Conservation (phyloP, 2,888 invertebrate genomes). For the Scotopteryx bipunctaria region DNA sequence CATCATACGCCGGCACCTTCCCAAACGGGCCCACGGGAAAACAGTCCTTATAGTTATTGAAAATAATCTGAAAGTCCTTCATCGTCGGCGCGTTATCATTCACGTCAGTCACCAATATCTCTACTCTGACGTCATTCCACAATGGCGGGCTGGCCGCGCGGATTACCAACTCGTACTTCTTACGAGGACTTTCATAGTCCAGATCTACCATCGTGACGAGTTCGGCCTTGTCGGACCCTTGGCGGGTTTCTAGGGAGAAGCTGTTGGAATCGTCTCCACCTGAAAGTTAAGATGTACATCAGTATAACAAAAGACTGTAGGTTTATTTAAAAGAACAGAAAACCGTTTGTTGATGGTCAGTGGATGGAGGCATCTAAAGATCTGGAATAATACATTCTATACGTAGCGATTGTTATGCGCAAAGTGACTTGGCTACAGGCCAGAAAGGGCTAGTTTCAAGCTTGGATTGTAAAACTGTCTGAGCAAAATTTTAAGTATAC, state of each 20-base stretch:
- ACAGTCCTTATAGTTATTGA: conserved; percentile 97
- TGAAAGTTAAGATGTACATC: conserved; percentile 4
- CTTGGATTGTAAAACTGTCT: too few species aligned
- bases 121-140: conserved; percentile 94
- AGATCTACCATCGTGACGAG: conserved; percentile 94
- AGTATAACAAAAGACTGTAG: too few species aligned
- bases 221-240: conserved; percentile 93
- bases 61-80: conserved; percentile 95
- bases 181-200: conserved; percentile 97
- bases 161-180: conserved; percentile 94
- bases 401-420: too few species aligned
- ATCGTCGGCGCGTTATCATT: conserved; percentile 97
- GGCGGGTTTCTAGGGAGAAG: conserved; percentile 91
- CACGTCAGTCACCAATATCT: conserved; percentile 94
- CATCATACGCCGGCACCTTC: conserved; percentile 95
- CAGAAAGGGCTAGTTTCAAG: too few species aligned
- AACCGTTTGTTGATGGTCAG: too few species aligned
- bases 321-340: too few species aligned
- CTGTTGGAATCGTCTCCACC: conserved; percentile 94
- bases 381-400: too few species aligned
- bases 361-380: too few species aligned
- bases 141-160: conserved; percentile 95
- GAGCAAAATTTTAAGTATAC: too few species aligned
- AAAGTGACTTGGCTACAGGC: too few species aligned
- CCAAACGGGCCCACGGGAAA: conserved; percentile 97